Percentiles rank a stretch among this genome's conserved stretches.
phyloP scores from a whole-genome alignment of 2,113 vertebrate species.

The Pardalotus punctatus region DNA sequence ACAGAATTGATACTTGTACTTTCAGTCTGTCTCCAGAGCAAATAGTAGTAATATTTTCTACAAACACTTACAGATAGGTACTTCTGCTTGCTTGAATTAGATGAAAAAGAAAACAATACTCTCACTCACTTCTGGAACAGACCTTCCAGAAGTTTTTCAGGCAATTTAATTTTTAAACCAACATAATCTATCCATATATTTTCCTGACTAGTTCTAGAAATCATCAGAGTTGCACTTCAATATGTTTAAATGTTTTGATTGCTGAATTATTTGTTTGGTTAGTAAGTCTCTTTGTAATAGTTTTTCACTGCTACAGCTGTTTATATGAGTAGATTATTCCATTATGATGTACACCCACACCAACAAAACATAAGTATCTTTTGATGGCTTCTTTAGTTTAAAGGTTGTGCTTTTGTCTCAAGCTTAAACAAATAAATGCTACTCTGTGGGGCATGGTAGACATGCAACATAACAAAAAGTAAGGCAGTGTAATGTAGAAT shows the following conservation, averaged over 20 bases:
- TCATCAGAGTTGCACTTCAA: background rate
- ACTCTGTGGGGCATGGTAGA: background rate
- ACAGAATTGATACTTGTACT: conserved; percentile 15
- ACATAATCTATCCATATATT: background rate
- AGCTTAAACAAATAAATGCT: background rate
- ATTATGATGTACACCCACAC: background rate
- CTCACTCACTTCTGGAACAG: background rate
- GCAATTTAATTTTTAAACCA: conserved; percentile 7
- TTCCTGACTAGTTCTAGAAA: background rate
- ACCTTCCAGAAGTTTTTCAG: background rate
- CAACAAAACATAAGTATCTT: background rate
- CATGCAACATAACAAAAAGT: background rate
- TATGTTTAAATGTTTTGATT: background rate
- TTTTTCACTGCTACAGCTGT: background rate
- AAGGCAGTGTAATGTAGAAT: background rate
- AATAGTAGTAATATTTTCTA: background rate
- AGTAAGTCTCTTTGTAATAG: background rate
- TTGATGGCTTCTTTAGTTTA: background rate
- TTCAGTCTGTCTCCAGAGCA: conserved; percentile 9
- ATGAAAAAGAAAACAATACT: background rate
- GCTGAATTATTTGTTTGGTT: background rate
- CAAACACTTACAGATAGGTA: background rate
- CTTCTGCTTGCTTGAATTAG: background rate
- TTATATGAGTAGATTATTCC: background rate
- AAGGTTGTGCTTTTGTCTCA: background rate